Conservation (phyloP, 2,888 invertebrate genomes). For the Schizaphis graminum region DNA sequence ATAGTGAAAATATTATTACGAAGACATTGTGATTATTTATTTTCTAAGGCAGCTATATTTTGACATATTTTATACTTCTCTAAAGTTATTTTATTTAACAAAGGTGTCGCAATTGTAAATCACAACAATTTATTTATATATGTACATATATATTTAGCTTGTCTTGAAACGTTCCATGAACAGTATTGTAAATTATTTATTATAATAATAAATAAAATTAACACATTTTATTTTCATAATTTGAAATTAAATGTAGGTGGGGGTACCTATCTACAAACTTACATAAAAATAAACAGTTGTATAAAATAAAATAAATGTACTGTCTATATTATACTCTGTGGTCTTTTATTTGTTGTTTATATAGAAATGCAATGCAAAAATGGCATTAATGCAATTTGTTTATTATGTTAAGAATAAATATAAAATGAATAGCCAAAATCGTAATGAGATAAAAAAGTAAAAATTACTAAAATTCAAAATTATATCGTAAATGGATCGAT, state of each 20-base stretch:
- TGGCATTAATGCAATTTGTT: background rate
- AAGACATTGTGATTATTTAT: background rate
- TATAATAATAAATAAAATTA: background rate
- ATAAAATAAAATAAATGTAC: background rate
- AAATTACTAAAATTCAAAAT: background rate
- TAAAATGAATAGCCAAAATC: background rate
- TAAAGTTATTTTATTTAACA: slow-evolving; percentile 8
- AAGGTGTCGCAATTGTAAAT: background rate
- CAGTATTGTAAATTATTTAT: background rate
- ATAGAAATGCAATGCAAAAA: background rate
- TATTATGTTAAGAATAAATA: background rate
- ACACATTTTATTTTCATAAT: background rate
- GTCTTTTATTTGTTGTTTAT: background rate
- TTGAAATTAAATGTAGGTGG: background rate
- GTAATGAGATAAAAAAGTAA: background rate
- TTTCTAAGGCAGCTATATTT: background rate
- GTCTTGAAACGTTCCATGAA: background rate
- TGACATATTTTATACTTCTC: background rate
- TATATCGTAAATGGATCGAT: background rate
- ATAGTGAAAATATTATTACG: background rate
- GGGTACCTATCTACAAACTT: background rate
- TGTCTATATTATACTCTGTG: too few relatives aligned
- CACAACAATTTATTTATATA: background rate
- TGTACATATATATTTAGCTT: background rate
- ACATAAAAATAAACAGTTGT: background rate